phyloP scores from a whole-genome alignment of 2,888 invertebrate species.

The Coelogynopora nodosa region DNA sequence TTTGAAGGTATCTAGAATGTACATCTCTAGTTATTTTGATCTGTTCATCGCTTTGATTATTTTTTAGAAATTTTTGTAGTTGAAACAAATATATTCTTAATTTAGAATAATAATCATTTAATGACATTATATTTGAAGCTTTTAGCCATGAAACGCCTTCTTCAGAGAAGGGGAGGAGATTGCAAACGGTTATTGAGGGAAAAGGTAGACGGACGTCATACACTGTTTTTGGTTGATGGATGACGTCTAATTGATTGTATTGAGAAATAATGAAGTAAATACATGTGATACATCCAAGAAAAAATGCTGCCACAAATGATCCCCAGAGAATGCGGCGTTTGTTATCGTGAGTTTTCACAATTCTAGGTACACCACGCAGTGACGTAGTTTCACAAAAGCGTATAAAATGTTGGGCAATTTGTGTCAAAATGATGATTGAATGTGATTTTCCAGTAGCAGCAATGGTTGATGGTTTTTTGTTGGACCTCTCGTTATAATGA shows the following conservation, averaged over 20 bases:
- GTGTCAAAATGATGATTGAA: neutral
- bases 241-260: conserved; percentile 38
- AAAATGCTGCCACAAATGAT: conserved; percentile 41
- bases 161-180: conserved; percentile 36
- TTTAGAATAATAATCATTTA: conserved; percentile 22
- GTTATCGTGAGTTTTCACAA: conserved; percentile 39
- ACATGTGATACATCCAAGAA: conserved; percentile 42
- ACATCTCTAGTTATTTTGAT: neutral
- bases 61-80: neutral
- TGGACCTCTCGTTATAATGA: neutral
- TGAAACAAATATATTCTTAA: neutral
- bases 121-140: neutral
- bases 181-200: conserved; percentile 42
- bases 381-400: conserved; percentile 44
- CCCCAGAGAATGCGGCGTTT: conserved; percentile 35
- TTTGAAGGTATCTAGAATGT: neutral
- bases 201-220: conserved; percentile 33
- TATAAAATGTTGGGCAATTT: neutral
- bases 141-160: conserved; percentile 38
- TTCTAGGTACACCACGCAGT: conserved; percentile 41
- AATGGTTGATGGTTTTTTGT: neutral
- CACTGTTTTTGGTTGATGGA: conserved; percentile 45
- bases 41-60: neutral
- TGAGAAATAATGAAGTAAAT: conserved; percentile 37
- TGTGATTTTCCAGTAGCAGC: neutral